Evolutionary conservation across 1,140 invertebrate species (phyloP).

Genomic region (Hyles euphorbiae): DNA sequence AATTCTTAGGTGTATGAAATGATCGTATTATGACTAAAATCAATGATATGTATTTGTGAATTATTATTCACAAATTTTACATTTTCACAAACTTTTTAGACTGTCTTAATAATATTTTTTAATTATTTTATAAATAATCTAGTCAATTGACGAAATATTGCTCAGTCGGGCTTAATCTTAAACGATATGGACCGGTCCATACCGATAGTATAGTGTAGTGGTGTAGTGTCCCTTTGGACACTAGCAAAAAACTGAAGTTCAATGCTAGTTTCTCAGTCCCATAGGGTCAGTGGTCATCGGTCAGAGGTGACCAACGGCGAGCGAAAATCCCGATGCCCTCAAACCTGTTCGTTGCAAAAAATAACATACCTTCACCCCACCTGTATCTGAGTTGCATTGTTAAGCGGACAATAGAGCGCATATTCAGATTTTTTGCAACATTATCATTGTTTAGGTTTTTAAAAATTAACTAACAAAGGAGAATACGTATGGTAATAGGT

Average conservation of each 20-base stretch:
- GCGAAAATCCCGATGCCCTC: conserved; percentile 18
- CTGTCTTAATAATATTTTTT: not conserved
- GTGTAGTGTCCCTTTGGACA: too few species aligned
- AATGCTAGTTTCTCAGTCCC: conserved; percentile 37
- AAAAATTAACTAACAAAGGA: too few species aligned
- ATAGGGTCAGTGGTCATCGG: conserved; percentile 43
- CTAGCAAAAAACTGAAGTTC: too few species aligned
- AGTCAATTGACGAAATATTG: too few species aligned
- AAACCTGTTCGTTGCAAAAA: not conserved
- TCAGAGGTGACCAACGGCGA: conserved; percentile 68
- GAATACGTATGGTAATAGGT: too few species aligned
- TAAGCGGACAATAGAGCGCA: not conserved
- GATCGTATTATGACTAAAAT: not conserved
- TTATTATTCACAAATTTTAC: too few species aligned
- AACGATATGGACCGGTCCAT: too few species aligned
- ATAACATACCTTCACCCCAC: not conserved
- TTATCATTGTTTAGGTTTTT: too few species aligned
- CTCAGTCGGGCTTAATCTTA: too few species aligned
- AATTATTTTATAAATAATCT: not conserved
- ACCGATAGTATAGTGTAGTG: too few species aligned
- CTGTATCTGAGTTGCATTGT: not conserved
- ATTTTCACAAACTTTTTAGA: not conserved
- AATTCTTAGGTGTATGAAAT: too few species aligned
- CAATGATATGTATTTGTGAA: not conserved
- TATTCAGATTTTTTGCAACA: too few species aligned